Evolutionary conservation across 2,113 vertebrate genomes (phyloP), one percentile per base, ranked within the genome.

Genomic region (Anseranas semipalmata): DNA sequence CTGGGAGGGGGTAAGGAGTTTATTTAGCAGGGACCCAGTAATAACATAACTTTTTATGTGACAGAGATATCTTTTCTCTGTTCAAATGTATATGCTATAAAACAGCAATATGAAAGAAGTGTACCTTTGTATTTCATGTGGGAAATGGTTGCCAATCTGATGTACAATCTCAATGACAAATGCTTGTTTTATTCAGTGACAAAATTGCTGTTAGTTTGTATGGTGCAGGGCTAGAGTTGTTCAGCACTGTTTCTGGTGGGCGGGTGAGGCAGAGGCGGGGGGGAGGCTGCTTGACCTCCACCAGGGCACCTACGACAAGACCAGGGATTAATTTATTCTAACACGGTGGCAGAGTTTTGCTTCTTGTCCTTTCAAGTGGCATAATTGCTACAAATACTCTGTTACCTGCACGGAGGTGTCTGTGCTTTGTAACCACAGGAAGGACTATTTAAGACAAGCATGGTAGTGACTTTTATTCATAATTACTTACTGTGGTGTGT

Each of bases 341-440:
- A 58, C 7, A 4, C 0, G 2, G 22, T 17, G n/a, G 4, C 28
- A 1, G 3, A 41, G 37, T n/a, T 78, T 66, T 90, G 3, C 7
- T 85, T 74, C 59, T 66, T 71, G 22, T 65, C 6, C 9, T 72
- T 66, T 66, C 13, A 43, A 62, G 21, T 66, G 55, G 33, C 3
- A 4, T 3, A 39, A 9, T 37, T 68, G 46, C n/a, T 71, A 7
- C 32, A 67, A 41, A 48, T 79, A 24, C 13, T 62, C 50, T 59
- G 4, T 58, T 58, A 37, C 11, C 6, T 78, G 30, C 8, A 11
- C 1, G 0, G 17, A n/a, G 4, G 1, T 66, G 10, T 8, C 65
- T 85, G 28, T 77, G 55, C 33, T 66, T 75, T 82, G 6, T 25
- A 56, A 0, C 45, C 39, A 3, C 15, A 33, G 22, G 56, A 78